Evolutionary conservation across 2,888 invertebrate species (phyloP).

Genomic region (Stictocephala bisonia): DNA sequence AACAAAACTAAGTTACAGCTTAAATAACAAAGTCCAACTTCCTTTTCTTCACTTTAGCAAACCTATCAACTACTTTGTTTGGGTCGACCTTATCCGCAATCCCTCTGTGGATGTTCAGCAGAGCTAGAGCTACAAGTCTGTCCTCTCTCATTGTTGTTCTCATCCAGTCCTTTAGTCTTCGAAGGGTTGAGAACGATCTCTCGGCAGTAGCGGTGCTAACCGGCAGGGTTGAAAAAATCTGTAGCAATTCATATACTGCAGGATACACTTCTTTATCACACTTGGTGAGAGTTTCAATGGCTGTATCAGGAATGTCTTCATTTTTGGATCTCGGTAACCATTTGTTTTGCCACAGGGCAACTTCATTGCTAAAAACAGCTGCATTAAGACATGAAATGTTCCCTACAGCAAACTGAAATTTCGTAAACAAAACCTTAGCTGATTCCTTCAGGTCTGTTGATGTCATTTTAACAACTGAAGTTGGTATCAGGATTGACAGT

Average conservation of each 20-base stretch:
- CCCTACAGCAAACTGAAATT: neutral
- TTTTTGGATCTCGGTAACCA: neutral
- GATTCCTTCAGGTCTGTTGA: neutral
- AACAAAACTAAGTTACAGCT: no score
- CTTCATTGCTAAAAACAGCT: neutral
- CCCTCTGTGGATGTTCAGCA: conserved; percentile 43
- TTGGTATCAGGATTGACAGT: neutral
- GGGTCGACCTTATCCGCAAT: conserved; percentile 36
- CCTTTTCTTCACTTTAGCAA: conserved; percentile 47
- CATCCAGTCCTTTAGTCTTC: conserved; percentile 43
- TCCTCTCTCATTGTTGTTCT: conserved; percentile 37
- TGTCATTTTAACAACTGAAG: neutral
- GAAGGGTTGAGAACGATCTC: conserved; percentile 43
- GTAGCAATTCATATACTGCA: conserved; percentile 11
- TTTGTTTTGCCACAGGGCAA: conserved; percentile 1
- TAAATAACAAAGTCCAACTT: conserved; percentile 46
- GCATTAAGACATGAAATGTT: neutral
- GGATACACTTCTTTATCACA: conserved; percentile 25
- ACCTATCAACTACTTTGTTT: conserved; percentile 45
- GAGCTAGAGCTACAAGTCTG: conserved; percentile 30
- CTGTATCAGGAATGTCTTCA: neutral
- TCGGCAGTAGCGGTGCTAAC: conserved; percentile 45
- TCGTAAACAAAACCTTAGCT: neutral
- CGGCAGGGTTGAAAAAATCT: conserved; percentile 44
- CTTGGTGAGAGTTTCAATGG: conserved; percentile 16